These are phyloP conservation scores for Drosophila affinis DNA, from an alignment of 2,888 invertebrate genomes.

Conservation along the genomic window DNA sequence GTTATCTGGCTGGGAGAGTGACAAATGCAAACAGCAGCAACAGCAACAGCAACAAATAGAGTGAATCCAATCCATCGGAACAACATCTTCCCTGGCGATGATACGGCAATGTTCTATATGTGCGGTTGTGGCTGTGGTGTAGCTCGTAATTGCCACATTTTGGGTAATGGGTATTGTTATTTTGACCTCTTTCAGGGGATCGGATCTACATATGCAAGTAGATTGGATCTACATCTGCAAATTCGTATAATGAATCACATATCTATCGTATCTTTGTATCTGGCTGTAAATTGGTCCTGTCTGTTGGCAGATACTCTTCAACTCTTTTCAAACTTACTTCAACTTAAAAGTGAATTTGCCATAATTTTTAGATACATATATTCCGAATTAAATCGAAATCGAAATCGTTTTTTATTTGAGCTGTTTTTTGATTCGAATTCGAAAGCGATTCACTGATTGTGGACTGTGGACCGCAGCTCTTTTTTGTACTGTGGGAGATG, in stretches of 20 bases:
- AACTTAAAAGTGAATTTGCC: no score
- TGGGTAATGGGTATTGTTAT: neutral
- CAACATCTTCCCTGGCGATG: slow-evolving; percentile 33
- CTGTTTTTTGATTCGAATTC: neutral
- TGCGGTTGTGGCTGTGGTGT: neutral
- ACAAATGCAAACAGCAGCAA: slow-evolving; percentile 65
- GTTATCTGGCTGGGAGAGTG: slow-evolving; percentile 52
- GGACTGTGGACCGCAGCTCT: neutral
- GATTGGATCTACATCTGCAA: no score
- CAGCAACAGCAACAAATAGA: slow-evolving; percentile 52
- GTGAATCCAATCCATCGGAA: slow-evolving; percentile 71
- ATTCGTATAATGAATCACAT: no score
- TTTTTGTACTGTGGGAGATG: neutral
- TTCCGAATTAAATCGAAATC: no score
- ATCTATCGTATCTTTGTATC: no score
- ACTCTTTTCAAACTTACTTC: no score
- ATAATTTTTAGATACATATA: no score
- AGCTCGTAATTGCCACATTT: neutral
- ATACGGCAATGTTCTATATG: slow-evolving; percentile 14
- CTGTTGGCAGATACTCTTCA: no score
- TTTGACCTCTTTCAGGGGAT: neutral
- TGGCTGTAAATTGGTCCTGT: no score
- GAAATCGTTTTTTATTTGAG: no score
- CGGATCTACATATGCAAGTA: neutral
- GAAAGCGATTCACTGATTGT: slow-evolving; percentile 6